A percentile compares a stretch with the other conserved stretches of the same genome.
phyloP scores from a whole-genome alignment of 2,888 invertebrate genomes.

The Dendrolimus houi region DNA sequence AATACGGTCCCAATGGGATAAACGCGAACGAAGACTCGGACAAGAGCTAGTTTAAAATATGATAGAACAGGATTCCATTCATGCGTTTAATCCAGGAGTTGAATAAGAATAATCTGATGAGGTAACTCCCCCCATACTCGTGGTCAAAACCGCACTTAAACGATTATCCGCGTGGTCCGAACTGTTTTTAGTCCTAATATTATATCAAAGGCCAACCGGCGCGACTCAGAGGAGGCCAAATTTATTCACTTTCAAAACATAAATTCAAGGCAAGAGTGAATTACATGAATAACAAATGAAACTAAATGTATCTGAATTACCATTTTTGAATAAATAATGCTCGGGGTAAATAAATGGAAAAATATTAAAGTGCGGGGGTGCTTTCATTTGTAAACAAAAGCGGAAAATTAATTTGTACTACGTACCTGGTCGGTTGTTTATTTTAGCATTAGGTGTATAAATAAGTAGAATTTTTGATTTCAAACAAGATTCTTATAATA shows the following conservation, averaged over 20 bases:
- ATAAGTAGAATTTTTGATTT: too few relatives aligned
- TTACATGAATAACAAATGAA: slow-evolving; percentile 26
- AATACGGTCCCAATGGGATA: too few relatives aligned
- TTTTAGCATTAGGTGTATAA: too few relatives aligned
- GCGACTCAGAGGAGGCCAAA: slow-evolving; percentile 10
- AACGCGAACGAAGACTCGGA: too few relatives aligned
- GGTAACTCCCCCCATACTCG: background rate
- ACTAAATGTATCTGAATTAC: slow-evolving; percentile 24
- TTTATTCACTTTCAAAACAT: slow-evolving; percentile 18
- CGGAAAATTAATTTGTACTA: background rate
- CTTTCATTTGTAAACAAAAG: slow-evolving; percentile 1
- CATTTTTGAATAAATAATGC: slow-evolving; percentile 19
- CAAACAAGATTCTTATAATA: too few relatives aligned
- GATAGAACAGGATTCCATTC: too few relatives aligned
- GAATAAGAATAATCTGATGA: background rate
- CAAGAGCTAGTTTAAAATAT: too few relatives aligned
- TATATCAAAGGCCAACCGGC: too few relatives aligned
- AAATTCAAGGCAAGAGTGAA: slow-evolving; percentile 8
- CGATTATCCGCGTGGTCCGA: background rate
- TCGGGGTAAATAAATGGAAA: slow-evolving; percentile 12
- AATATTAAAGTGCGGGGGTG: slow-evolving; percentile 1
- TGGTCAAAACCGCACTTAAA: background rate
- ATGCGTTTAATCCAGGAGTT: background rate
- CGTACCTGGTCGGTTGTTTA: background rate
- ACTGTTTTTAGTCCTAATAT: background rate